Evolutionary conservation across 2,113 vertebrate genomes (phyloP).

Genomic region (Silurus glanis): DNA sequence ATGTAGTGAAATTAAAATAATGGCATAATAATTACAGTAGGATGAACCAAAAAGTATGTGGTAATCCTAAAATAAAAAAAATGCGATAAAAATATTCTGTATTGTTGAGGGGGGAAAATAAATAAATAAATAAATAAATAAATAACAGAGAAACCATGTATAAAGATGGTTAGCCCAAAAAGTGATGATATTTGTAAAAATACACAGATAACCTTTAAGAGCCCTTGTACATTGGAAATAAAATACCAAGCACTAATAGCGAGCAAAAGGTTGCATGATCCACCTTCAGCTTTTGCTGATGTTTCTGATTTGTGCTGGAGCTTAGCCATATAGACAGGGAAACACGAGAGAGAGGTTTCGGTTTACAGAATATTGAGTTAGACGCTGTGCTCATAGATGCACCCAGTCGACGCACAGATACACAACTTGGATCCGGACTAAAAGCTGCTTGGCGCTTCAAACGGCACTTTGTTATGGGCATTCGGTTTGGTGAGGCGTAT

Average conservation of each 20-base stretch:
- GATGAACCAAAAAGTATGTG: not conserved
- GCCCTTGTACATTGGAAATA: constrained; percentile 34
- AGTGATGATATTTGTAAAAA: constrained; percentile 28
- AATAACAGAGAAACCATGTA: not conserved
- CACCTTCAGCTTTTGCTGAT: constrained; percentile 40
- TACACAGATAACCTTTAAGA: constrained; percentile 39
- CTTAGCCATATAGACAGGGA: constrained; percentile 25
- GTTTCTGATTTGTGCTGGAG: constrained; percentile 31
- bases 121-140: not conserved
- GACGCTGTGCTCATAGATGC: constrained; percentile 14
- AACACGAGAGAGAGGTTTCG: constrained; percentile 30
- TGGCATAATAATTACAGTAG: not conserved
- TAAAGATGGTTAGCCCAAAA: not conserved
- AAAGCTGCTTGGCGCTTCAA: constrained; percentile 14
- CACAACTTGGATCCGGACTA: constrained; percentile 12
- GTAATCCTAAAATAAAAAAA: not conserved
- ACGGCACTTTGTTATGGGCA: not conserved
- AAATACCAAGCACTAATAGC: constrained; percentile 44
- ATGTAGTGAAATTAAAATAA: not conserved
- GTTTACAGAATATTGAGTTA: constrained; percentile 29
- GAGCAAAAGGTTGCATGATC: constrained; percentile 29
- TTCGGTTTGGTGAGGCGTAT: not conserved
- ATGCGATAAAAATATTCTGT: too few species aligned
- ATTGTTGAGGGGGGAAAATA: too few species aligned
- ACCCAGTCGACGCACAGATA: constrained; percentile 19